A percentile compares a stretch with the other conserved stretches of the same genome.
Conservation (phyloP, 2,888 invertebrate species). For the Nephrocerus scutellatus region DNA sequence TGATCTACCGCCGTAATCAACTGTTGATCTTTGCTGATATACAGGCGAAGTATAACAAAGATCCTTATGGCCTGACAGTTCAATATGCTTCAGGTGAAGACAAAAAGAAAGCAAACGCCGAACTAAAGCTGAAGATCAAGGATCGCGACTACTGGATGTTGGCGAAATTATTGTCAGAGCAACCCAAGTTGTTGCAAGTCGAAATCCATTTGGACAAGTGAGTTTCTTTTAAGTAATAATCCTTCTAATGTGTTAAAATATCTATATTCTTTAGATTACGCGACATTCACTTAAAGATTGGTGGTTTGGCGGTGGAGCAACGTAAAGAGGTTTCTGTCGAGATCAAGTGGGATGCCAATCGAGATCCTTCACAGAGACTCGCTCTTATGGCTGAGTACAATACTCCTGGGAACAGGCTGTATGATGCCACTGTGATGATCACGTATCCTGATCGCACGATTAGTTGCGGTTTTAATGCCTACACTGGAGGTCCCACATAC, state of each 20-base stretch:
- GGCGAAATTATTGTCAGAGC: conserved; percentile 58
- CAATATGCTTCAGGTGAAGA: conserved; percentile 57
- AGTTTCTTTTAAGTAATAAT: conserved; percentile 37
- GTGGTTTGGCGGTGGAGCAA: conserved; percentile 54
- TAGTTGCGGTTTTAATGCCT: conserved; percentile 59
- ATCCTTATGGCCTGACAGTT: conserved; percentile 60
- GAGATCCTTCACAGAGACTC: conserved; percentile 63
- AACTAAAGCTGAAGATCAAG: conserved; percentile 55
- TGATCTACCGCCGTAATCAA: conserved; percentile 62
- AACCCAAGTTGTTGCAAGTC: conserved; percentile 58
- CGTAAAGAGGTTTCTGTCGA: conserved; percentile 64
- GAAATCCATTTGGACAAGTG: conserved; percentile 74
- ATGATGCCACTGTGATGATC: conserved; percentile 57
- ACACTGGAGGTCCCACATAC: conserved; percentile 40
- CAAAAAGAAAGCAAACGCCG: conserved; percentile 58
- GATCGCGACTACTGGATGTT: conserved; percentile 63
- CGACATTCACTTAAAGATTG: conserved; percentile 64
- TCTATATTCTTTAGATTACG: conserved; percentile 55
- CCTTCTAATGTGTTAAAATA: no score
- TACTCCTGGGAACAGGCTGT: conserved; percentile 55
- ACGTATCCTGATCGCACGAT: conserved; percentile 72
- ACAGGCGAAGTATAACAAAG: conserved; percentile 56
- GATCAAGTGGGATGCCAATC: conserved; percentile 79
- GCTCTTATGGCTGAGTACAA: conserved; percentile 54
- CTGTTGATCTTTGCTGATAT: conserved; percentile 61